Conservation (phyloP, 2,113 vertebrate species). For the Geococcyx californianus region DNA sequence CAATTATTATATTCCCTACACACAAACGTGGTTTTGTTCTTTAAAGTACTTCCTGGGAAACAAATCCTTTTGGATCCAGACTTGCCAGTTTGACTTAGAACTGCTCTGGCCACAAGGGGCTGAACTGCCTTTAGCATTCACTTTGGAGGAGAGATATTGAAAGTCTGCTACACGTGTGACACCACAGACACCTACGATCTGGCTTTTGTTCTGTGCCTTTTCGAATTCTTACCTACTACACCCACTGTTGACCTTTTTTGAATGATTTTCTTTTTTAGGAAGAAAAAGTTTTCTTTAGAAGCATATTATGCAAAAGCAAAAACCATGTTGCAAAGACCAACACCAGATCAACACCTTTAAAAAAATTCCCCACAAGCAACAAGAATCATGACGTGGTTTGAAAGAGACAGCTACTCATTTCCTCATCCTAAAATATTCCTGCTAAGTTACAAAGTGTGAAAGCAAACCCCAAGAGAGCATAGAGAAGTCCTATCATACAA, state of each 20-base stretch:
- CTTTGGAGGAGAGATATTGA: not conserved
- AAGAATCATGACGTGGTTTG: not conserved
- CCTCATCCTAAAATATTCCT: not conserved
- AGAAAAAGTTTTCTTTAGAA: not conserved
- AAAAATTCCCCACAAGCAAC: not conserved
- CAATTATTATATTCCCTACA: not conserved
- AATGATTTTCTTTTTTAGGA: not conserved
- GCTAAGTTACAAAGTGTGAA: not conserved
- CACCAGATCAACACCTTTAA: not conserved
- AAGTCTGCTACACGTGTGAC: not conserved
- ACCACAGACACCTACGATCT: not conserved
- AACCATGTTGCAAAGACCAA: not conserved
- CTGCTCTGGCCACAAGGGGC: not conserved
- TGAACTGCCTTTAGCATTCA: not conserved
- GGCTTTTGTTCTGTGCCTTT: not conserved
- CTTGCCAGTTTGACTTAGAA: not conserved
- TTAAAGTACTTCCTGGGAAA: not conserved
- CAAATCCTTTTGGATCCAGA: not conserved
- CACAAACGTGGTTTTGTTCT: not conserved
- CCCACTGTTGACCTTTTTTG: not conserved
- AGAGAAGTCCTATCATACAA: fast-evolving
- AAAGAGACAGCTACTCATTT: not conserved
- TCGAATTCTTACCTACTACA: not conserved
- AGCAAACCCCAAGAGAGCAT: not conserved
- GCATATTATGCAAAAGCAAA: not conserved